phyloP scores from a whole-genome alignment of 2,113 vertebrate species.

The Lates calcarifer region DNA sequence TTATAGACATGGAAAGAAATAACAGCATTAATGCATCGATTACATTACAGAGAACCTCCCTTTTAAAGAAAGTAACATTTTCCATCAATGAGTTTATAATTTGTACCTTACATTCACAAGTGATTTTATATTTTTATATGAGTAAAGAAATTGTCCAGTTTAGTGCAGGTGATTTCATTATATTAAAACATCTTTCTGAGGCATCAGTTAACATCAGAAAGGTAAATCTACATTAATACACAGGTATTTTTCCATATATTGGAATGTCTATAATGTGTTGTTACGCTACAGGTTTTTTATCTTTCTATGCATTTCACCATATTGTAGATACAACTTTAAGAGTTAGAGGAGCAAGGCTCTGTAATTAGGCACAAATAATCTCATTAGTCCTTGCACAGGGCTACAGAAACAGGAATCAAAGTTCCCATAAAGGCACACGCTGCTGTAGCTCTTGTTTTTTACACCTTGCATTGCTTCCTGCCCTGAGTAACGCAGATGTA shows the following conservation, averaged over 20 bases:
- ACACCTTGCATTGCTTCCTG: not conserved
- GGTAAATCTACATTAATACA: conserved; percentile 17
- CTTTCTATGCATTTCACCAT: conserved; percentile 17
- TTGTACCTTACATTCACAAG: conserved; percentile 23
- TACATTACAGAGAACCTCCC: conserved; percentile 22
- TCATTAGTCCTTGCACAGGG: conserved; percentile 12
- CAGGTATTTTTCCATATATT: conserved; percentile 31
- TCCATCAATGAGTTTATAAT: not conserved
- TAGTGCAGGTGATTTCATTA: not conserved
- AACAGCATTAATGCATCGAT: conserved; percentile 11
- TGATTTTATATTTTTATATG: conserved; percentile 19
- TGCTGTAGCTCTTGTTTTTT: conserved; percentile 25
- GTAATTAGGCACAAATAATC: conserved; percentile 48
- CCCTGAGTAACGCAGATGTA: conserved; percentile 1
- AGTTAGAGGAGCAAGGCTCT: conserved; percentile 18
- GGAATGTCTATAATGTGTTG: conserved; percentile 70
- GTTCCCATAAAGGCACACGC: conserved; percentile 57
- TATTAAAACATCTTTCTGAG: conserved; percentile 1
- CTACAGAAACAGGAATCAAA: conserved; percentile 17
- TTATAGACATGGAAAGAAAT: conserved; percentile 9
- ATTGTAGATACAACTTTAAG: conserved; percentile 2
- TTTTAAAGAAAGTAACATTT: conserved; percentile 5
- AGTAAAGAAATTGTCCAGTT: conserved; percentile 1
- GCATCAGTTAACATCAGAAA: conserved; percentile 12
- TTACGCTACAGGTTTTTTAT: conserved; percentile 34